These are phyloP conservation scores for Mechanitis mazaeus DNA, from an alignment of 2,888 invertebrate genomes.

Conservation along the genomic window DNA sequence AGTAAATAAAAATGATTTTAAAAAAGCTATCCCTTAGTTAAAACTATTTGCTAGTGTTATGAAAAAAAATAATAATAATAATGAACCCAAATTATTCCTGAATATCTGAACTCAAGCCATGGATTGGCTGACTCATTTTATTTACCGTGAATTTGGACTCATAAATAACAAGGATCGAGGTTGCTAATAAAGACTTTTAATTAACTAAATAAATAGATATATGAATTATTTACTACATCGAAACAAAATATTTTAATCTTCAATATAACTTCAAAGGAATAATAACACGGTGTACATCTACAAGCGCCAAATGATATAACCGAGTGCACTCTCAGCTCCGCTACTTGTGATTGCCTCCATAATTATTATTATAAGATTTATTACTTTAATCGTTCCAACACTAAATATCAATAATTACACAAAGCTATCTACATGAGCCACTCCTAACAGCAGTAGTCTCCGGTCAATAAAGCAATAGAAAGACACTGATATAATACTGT, in stretches of 20 bases:
- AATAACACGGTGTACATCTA: constrained; percentile 27
- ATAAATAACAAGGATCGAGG: constrained; percentile 2
- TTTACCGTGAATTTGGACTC: too few relatives aligned
- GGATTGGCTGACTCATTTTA: not conserved
- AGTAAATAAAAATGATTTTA: constrained; percentile 56
- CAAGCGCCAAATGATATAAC: constrained; percentile 53
- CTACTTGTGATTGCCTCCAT: constrained; percentile 45
- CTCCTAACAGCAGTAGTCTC: constrained; percentile 48
- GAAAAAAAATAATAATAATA: constrained; percentile 44
- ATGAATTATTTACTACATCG: constrained; percentile 63
- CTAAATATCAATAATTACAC: constrained; percentile 75
- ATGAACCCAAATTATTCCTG: not conserved
- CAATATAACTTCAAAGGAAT: constrained; percentile 45
- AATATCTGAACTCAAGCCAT: not conserved
- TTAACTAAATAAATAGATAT: constrained; percentile 72
- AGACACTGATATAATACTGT: constrained; percentile 32
- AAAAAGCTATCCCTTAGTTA: constrained; percentile 70
- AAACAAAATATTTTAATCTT: constrained; percentile 47
- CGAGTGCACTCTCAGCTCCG: constrained; percentile 54
- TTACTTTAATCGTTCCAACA: constrained; percentile 58
- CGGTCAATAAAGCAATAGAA: constrained; percentile 26
- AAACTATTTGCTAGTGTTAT: constrained; percentile 45
- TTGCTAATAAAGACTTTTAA: constrained; percentile 34
- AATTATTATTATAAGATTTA: constrained; percentile 40
- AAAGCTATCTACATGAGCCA: constrained; percentile 77